Evolutionary conservation across 2,113 vertebrate genomes (phyloP).

Genomic region (Gambusia affinis): DNA sequence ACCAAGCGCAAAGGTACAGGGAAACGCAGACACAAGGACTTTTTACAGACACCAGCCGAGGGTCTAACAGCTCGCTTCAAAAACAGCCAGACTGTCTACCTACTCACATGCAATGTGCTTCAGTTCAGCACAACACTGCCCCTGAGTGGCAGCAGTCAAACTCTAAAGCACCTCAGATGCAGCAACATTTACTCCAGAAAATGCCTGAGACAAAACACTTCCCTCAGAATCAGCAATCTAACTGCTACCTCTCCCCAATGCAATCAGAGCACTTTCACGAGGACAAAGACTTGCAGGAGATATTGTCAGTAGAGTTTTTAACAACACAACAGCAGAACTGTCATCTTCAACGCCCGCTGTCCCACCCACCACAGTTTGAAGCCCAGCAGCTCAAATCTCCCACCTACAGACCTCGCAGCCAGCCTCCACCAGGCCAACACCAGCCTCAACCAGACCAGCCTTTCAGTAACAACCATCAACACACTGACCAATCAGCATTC

Average conservation of each 20-base stretch:
- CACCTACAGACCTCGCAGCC: constrained; percentile 72
- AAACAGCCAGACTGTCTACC: constrained; percentile 63
- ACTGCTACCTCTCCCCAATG: constrained; percentile 65
- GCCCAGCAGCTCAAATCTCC: constrained; percentile 78
- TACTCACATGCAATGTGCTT: constrained; percentile 63
- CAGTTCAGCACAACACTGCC: constrained; percentile 72
- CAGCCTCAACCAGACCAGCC: constrained; percentile 60
- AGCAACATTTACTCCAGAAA: constrained; percentile 56
- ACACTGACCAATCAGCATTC: constrained; percentile 67
- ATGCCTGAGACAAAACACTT: constrained; percentile 71
- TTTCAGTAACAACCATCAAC: constrained; percentile 70
- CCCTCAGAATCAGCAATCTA: constrained; percentile 63
- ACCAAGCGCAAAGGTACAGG: constrained; percentile 64
- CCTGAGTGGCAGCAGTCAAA: constrained; percentile 81
- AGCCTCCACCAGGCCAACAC: constrained; percentile 75
- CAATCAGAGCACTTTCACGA: constrained; percentile 84
- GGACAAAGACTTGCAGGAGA: constrained; percentile 79
- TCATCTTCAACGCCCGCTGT: constrained; percentile 73
- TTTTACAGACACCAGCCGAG: constrained; percentile 57
- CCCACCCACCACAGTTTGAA: constrained; percentile 74
- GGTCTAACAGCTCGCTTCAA: constrained; percentile 64
- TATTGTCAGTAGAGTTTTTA: constrained; percentile 77
- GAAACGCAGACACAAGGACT: constrained; percentile 69
- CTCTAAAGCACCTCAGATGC: constrained; percentile 62
- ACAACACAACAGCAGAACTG: constrained; percentile 70